Evolutionary conservation across 2,888 invertebrate species (phyloP).

Genomic region (Morpho deidamia): DNA sequence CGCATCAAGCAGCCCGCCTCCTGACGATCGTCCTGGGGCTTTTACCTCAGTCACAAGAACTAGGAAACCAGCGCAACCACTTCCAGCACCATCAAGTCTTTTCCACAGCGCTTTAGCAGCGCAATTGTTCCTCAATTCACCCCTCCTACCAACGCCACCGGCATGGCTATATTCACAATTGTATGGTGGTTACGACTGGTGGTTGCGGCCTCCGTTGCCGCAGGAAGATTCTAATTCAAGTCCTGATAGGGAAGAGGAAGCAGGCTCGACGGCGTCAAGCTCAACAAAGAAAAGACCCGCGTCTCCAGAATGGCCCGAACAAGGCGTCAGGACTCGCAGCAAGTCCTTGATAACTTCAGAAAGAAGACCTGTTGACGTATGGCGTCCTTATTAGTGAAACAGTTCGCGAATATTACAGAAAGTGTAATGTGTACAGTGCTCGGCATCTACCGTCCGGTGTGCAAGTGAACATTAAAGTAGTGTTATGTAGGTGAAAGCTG

Average conservation of each 20-base stretch:
- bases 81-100: slow-evolving; percentile 65
- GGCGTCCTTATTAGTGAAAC: slow-evolving; percentile 83
- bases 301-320: slow-evolving; percentile 72
- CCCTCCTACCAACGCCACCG: slow-evolving; percentile 85
- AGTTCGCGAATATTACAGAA: slow-evolving; percentile 28
- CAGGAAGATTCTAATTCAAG: slow-evolving; percentile 67
- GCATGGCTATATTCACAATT: slow-evolving; percentile 89
- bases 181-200: slow-evolving; percentile 84
- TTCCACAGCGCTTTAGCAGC: slow-evolving; percentile 80
- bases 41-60: slow-evolving; percentile 71
- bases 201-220: slow-evolving; percentile 75
- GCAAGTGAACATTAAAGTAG: slow-evolving; percentile 15
- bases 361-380: slow-evolving; percentile 82
- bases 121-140: slow-evolving; percentile 85
- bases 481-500: slow-evolving; percentile 33
- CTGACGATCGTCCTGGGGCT: slow-evolving; percentile 75
- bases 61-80: slow-evolving; percentile 64
- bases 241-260: slow-evolving; percentile 66
- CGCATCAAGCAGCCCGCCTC: slow-evolving; percentile 74
- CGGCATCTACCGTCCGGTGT: slow-evolving; percentile 48
- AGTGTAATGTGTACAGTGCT: slow-evolving; percentile 32
- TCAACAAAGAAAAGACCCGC: slow-evolving; percentile 72
- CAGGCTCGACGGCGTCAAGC: slow-evolving; percentile 50
- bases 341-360: slow-evolving; percentile 64
- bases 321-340: slow-evolving; percentile 63